These are phyloP conservation scores for Zaprionus africanus DNA, from an alignment of 1,140 invertebrate species.

Conservation along the genomic window DNA sequence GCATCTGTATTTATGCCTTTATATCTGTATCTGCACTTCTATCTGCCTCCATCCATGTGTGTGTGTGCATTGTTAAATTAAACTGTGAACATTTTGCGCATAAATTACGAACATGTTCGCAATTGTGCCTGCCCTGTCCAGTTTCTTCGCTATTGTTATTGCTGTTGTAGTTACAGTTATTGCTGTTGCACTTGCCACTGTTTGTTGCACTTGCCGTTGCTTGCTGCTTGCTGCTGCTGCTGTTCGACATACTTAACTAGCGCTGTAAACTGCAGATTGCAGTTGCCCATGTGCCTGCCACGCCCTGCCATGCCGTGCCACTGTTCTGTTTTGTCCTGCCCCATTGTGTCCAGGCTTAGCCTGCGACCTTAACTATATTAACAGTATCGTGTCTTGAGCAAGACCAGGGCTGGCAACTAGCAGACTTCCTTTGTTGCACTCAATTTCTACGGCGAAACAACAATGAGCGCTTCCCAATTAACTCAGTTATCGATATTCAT, in stretches of 20 bases:
- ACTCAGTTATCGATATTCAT: too few species aligned
- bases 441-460: too few species aligned
- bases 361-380: too few species aligned
- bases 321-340: too few species aligned
- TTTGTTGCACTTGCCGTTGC: not conserved
- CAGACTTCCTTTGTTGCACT: too few species aligned
- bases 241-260: not conserved
- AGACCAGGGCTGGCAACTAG: too few species aligned
- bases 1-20: conserved; percentile 32
- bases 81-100: conserved; percentile 42
- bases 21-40: conserved; percentile 37
- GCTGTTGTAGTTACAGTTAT: not conserved
- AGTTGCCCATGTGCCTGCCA: too few species aligned
- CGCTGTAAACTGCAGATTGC: not conserved
- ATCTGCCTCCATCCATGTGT: not conserved
- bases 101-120: conserved; percentile 35
- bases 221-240: not conserved
- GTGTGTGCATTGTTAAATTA: conserved; percentile 33
- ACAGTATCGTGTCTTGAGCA: too few species aligned
- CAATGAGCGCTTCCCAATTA: too few species aligned
- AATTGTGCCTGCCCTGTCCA: conserved; percentile 5
- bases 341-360: too few species aligned
- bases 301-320: too few species aligned
- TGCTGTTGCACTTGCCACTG: not conserved
- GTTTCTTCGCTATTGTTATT: not conserved